Evolutionary conservation across 2,888 invertebrate species (phyloP).

Genomic region (Fissipunctia ypsillon): DNA sequence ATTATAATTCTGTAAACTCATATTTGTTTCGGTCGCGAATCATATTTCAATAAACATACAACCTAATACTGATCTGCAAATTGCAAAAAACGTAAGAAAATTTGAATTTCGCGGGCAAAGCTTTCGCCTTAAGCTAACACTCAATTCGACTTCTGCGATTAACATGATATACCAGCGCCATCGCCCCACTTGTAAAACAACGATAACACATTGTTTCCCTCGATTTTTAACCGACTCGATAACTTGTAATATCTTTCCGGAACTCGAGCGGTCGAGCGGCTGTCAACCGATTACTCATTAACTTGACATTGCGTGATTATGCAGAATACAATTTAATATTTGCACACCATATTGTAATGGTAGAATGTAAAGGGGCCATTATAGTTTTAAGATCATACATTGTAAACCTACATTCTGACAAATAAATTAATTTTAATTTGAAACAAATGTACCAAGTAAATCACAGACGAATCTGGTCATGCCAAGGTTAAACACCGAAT

Average conservation of each 20-base stretch:
- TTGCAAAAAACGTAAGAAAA: too few species aligned
- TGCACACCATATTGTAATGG: too few species aligned
- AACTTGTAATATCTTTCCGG: slow-evolving; percentile 43
- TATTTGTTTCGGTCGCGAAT: too few species aligned
- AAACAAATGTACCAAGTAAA: slow-evolving; percentile 33
- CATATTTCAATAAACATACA: too few species aligned
- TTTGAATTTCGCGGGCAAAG: too few species aligned
- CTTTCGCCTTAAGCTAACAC: not conserved
- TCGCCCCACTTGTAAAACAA: slow-evolving; percentile 13
- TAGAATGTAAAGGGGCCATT: too few species aligned
- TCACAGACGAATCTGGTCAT: slow-evolving; percentile 28
- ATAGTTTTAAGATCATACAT: too few species aligned
- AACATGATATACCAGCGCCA: slow-evolving; percentile 11
- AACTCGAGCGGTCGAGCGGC: slow-evolving; percentile 21
- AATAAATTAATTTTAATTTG: too few species aligned
- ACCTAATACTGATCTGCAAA: too few species aligned
- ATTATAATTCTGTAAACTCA: too few species aligned
- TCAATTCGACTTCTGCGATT: slow-evolving; percentile 4
- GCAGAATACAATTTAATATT: too few species aligned
- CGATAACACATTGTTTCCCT: slow-evolving; percentile 36
- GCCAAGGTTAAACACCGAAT: slow-evolving; percentile 33
- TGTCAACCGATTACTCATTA: slow-evolving; percentile 31
- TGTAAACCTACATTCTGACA: too few species aligned
- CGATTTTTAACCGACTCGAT: slow-evolving; percentile 19
- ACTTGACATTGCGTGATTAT: slow-evolving; percentile 35